Conservation (phyloP, 2,113 vertebrate species). For the Dromas ardeola region DNA sequence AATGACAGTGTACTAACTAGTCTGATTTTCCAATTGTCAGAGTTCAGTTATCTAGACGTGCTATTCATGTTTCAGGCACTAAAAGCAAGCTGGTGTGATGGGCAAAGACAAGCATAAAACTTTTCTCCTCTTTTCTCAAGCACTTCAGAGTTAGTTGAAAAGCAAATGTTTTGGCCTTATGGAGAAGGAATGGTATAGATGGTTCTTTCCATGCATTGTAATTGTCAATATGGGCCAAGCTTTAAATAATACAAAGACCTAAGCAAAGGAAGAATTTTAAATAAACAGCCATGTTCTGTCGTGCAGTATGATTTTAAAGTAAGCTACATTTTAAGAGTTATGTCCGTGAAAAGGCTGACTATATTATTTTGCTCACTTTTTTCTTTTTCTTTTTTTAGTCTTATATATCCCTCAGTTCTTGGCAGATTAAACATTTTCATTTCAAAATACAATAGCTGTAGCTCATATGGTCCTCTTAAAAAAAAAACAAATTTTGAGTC, state of each 20-base stretch:
- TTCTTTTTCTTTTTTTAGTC: neutral
- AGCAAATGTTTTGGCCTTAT: neutral
- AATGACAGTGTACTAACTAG: neutral
- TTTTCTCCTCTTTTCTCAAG: neutral
- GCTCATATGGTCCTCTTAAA: neutral
- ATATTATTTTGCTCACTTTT: neutral
- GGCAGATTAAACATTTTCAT: neutral
- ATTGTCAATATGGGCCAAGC: neutral
- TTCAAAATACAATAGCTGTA: neutral
- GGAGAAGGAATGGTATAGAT: neutral
- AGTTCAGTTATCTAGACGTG: neutral
- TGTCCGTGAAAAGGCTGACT: neutral
- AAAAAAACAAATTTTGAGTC: neutral
- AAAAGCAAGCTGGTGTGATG: slow-evolving; percentile 34
- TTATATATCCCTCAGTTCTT: neutral
- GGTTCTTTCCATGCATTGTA: neutral
- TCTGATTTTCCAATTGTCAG: slow-evolving; percentile 15
- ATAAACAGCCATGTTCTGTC: neutral
- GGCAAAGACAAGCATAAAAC: neutral
- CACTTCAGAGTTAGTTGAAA: neutral
- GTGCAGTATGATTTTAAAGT: neutral
- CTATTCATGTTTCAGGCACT: neutral
- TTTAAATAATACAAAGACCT: neutral
- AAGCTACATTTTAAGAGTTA: neutral
- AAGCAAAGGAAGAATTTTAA: neutral